Evolutionary conservation across 1,140 invertebrate genomes (phyloP).

Genomic region (Heliothis virescens): DNA sequence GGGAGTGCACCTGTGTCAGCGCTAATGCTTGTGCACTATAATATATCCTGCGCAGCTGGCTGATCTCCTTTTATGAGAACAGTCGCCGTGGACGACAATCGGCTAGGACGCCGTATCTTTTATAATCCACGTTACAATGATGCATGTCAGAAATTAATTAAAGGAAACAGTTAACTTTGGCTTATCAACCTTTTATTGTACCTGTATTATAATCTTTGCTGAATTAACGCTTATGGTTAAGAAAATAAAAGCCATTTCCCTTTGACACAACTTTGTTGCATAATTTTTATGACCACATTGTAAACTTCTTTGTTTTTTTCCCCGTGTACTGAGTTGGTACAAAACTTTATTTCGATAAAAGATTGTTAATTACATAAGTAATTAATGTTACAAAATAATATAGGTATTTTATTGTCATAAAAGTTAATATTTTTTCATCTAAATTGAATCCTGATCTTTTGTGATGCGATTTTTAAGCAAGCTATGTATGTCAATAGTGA

Average conservation of each 20-base stretch:
- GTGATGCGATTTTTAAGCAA: neutral
- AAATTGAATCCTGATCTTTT: neutral
- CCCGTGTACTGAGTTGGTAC: too few species aligned
- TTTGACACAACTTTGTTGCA: neutral
- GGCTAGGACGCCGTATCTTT: too few species aligned
- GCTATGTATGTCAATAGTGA: neutral
- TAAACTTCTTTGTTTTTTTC: too few species aligned
- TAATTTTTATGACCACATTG: neutral
- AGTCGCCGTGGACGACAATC: too few species aligned
- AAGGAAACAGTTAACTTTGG: neutral
- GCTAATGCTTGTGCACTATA: too few species aligned
- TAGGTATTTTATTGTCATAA: too few species aligned
- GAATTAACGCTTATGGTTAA: neutral
- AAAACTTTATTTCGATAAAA: neutral
- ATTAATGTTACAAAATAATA: too few species aligned
- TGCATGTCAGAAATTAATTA: neutral
- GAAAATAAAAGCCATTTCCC: neutral
- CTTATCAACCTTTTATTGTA: neutral
- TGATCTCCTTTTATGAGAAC: too few species aligned
- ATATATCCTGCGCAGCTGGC: too few species aligned
- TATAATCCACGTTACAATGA: too few species aligned
- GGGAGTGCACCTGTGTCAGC: too few species aligned
- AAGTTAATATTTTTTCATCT: too few species aligned
- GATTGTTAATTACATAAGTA: neutral
- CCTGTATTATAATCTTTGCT: neutral